phyloP scores from a whole-genome alignment of 2,113 vertebrate genomes.

The Corythornis cristatus region DNA sequence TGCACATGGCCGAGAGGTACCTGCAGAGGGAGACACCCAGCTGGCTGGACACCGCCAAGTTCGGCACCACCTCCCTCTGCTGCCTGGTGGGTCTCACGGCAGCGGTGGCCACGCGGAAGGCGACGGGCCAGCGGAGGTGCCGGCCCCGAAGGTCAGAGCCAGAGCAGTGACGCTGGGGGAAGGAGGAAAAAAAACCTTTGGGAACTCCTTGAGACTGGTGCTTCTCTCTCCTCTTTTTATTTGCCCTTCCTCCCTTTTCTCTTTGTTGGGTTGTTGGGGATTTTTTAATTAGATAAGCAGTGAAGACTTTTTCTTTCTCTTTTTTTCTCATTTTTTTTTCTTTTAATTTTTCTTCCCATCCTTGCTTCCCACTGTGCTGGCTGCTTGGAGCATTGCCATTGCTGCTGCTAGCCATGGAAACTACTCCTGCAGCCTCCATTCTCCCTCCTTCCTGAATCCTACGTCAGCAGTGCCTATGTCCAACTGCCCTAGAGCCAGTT shows the following conservation, averaged over 20 bases:
- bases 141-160: constrained; percentile 97
- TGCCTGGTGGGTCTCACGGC: constrained; percentile 92
- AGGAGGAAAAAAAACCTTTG: constrained; percentile 47
- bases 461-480: constrained; percentile 20
- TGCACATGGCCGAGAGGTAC: constrained; percentile 82
- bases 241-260: constrained; percentile 13
- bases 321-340: not conserved
- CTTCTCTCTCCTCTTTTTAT: constrained; percentile 43
- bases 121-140: constrained; percentile 82
- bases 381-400: constrained; percentile 22
- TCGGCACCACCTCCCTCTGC: constrained; percentile 84
- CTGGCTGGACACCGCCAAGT: constrained; percentile 87
- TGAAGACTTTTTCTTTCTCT: constrained; percentile 32
- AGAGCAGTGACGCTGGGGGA: constrained; percentile 83
- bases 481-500: constrained; percentile 14
- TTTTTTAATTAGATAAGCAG: constrained; percentile 18
- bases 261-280: not conserved
- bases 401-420: constrained; percentile 38
- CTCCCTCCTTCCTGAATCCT: constrained; percentile 37
- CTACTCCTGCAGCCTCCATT: constrained; percentile 16
- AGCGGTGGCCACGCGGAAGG: constrained; percentile 88
- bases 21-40: constrained; percentile 64
- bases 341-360: not conserved
- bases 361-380: constrained; percentile 8
- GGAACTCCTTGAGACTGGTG: constrained; percentile 24